Conservation (phyloP, 2,888 invertebrate genomes). For the Microctonus brassicae region DNA sequence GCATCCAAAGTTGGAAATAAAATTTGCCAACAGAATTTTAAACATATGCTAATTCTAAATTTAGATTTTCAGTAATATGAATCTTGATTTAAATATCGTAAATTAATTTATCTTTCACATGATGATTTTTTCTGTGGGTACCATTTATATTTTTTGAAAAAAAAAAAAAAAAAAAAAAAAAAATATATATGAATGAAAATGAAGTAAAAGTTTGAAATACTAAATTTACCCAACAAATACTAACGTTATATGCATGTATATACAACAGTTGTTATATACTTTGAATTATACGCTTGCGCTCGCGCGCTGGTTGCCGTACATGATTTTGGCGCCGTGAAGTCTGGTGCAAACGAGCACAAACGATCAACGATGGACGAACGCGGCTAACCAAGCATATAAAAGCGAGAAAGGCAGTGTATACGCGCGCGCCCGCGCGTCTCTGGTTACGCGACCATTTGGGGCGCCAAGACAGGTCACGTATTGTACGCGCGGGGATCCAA, state of each 20-base stretch:
- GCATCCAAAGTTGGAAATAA: conserved; percentile 23
- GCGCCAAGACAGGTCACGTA: conserved; percentile 59
- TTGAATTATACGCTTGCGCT: not conserved
- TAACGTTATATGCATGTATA: no score
- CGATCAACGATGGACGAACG: not conserved
- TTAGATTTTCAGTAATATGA: no score
- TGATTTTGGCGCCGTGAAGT: conserved; percentile 69
- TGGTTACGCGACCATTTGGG: conserved; percentile 70
- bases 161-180: no score
- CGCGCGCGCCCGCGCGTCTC: conserved; percentile 61
- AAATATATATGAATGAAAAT: not conserved
- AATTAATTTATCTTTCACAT: no score
- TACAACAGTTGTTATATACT: no score
- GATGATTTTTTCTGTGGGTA: no score
- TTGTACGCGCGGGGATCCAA: conserved; percentile 28
- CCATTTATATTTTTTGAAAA: no score
- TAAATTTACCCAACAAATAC: not conserved
- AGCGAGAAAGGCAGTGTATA: conserved; percentile 52
- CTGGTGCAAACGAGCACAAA: conserved; percentile 58
- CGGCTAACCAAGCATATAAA: conserved; percentile 16
- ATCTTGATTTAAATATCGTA: no score
- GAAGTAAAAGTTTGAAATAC: not conserved
- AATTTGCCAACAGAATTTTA: conserved; percentile 9
- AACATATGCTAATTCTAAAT: not conserved
- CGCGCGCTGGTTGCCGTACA: not conserved